Evolutionary conservation across 2,113 vertebrate species (phyloP).

Genomic region (Hassar affinis): DNA sequence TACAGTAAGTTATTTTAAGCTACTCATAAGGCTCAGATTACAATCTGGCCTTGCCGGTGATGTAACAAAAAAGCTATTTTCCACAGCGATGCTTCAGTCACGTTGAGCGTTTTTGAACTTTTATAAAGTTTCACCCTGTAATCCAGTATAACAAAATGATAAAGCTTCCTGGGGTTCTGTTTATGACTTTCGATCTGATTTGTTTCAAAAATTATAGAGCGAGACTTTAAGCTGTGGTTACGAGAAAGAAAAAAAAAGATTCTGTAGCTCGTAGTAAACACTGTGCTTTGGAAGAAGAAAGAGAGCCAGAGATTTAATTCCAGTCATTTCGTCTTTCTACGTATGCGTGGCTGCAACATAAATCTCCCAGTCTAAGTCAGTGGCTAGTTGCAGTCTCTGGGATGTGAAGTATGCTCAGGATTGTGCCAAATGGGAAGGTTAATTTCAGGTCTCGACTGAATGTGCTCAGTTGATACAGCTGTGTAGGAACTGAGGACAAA

Average conservation of each 20-base stretch:
- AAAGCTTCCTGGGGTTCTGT: background rate
- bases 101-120: background rate
- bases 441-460: constrained; percentile 8
- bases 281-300: background rate
- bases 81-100: background rate
- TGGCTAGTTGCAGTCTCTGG: background rate
- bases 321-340: background rate
- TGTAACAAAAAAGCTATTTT: background rate
- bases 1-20: background rate
- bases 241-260: no score
- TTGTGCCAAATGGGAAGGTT: constrained; percentile 12
- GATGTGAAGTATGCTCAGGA: background rate
- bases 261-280: no score
- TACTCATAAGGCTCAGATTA: background rate
- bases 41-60: background rate
- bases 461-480: background rate
- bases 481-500: background rate
- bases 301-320: background rate
- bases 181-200: background rate
- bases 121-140: background rate
- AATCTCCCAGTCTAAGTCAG: constrained; percentile 18
- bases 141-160: background rate
- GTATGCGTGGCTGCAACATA: background rate
- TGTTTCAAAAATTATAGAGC: background rate
- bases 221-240: background rate